phyloP scores from a whole-genome alignment of 2,888 invertebrate species.

The Volucella bombylans region DNA sequence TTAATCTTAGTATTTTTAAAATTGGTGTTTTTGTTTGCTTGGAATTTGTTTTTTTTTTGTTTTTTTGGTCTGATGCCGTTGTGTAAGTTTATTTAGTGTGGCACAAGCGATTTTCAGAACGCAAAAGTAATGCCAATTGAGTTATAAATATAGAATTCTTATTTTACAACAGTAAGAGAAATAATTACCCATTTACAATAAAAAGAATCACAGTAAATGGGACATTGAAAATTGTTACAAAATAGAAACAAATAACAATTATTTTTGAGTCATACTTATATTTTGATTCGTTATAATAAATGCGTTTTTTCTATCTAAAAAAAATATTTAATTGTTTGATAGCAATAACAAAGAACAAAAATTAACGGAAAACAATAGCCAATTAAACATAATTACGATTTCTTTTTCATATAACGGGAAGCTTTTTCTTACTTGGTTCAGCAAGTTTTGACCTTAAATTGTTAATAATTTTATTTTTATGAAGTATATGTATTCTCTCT shows the following conservation, averaged over 20 bases:
- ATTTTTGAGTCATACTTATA: slow-evolving; percentile 46
- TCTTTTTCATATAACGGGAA: slow-evolving; percentile 44
- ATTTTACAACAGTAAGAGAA: slow-evolving; percentile 54
- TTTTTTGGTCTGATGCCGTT: slow-evolving; percentile 71
- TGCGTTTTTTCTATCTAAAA: slow-evolving; percentile 55
- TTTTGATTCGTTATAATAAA: slow-evolving; percentile 49
- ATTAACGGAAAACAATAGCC: slow-evolving; percentile 28
- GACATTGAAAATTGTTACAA: slow-evolving; percentile 33
- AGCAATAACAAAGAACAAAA: slow-evolving; percentile 34
- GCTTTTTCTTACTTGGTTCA: slow-evolving; percentile 43
- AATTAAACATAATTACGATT: slow-evolving; percentile 26
- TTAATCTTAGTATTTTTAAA: slow-evolving; percentile 67
- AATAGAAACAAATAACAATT: slow-evolving; percentile 46
- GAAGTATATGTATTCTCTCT: slow-evolving; percentile 65
- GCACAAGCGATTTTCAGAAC: slow-evolving; percentile 70
- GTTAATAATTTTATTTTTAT: slow-evolving; percentile 35
- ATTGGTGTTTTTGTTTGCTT: slow-evolving; percentile 74
- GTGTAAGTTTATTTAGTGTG: slow-evolving; percentile 66
- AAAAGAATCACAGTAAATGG: slow-evolving; percentile 35
- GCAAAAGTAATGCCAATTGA: slow-evolving; percentile 63
- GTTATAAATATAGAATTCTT: slow-evolving; percentile 48
- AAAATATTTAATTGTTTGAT: slow-evolving; percentile 27
- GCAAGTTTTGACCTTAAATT: slow-evolving; percentile 33
- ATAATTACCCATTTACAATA: slow-evolving; percentile 52
- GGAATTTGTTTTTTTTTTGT: slow-evolving; percentile 62